Evolutionary conservation across 1,140 invertebrate species (phyloP), one percentile per base, ranked within the genome.

Genomic region (Neelides sp.): DNA sequence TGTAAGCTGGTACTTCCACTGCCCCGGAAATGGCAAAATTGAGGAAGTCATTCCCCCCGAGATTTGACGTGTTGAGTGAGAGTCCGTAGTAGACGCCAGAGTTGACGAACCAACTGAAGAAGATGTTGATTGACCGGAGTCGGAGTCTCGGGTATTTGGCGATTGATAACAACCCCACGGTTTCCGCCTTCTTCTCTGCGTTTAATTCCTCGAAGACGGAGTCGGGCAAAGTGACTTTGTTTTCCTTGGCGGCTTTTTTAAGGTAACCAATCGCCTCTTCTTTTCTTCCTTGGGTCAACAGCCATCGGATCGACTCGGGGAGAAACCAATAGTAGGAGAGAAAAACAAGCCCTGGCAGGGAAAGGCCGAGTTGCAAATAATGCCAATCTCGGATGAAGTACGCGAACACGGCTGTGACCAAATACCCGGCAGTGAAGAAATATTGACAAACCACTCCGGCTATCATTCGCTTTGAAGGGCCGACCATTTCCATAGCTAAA

Each of bases 271-370:
- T 76, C 0, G 83, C 84, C 68, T 83, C 78, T 13, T 78, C 73
- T 13, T 72, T 68, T 24, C 78, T 72, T n/a, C 79, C 80, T 65
- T 85, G 82, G 2, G 79, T 78, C 20, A 88, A 64, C 13, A 88
- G 64, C 85, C 85, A 89, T 53, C 85, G 73, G 1, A 79, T 78
- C 3, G 83, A 87, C 66, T 88, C 85, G 2, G 85, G 85, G 63
- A 86, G 79, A 55, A 86, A 79, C 75, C 84, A 89, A 67, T 84
- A 84, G 63, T 87, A 87, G 32, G 74, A 63, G 27, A 85, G 70
- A 52, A 90, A 80, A 3, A 76, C 61, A 10, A 84, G 56, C 50
- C 81, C 80, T 1, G 81, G 78, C 1, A 71, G n/a, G 3, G 83
- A 83, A 3, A 84, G 68, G 3, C 77, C 78, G 22, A 87, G 73